Percentiles rank a stretch among this genome's conserved stretches.
These are phyloP conservation scores for Tetheella fluctuosa DNA, from an alignment of 2,888 invertebrate species.

Conservation along the genomic window DNA sequence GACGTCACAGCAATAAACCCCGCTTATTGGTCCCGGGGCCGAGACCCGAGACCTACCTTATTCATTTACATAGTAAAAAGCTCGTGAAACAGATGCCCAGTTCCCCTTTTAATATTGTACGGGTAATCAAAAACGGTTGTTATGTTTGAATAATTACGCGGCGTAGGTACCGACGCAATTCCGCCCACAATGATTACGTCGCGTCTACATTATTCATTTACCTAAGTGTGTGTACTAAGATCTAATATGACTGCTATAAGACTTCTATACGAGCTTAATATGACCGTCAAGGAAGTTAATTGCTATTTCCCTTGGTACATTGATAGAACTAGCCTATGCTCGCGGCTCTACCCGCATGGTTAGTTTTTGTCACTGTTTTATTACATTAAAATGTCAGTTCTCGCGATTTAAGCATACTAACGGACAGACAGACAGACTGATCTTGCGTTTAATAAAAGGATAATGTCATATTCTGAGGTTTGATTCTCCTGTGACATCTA, in stretches of 20 bases:
- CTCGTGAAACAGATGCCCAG: not conserved
- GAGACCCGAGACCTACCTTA: not conserved
- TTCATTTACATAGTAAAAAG: constrained; percentile 8
- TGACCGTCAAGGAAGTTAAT: not conserved
- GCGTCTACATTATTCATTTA: not conserved
- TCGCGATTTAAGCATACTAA: no score
- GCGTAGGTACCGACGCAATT: not conserved
- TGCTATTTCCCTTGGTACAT: not conserved
- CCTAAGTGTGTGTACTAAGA: not conserved
- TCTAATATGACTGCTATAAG: not conserved
- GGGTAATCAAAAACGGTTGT: constrained; percentile 1
- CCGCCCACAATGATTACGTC: not conserved
- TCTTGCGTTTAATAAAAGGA: no score
- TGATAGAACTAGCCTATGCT: no score
- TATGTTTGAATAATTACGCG: not conserved
- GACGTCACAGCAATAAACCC: constrained; percentile 6
- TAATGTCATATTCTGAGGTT: no score
- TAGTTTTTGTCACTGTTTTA: no score
- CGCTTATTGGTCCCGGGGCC: not conserved
- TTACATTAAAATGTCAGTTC: no score
- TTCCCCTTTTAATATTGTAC: not conserved
- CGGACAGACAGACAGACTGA: no score
- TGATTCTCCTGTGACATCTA: no score
- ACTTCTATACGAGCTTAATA: not conserved
- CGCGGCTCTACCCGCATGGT: no score